A percentile compares a stretch with the other conserved stretches of the same genome.
Conservation (phyloP, 2,113 vertebrate species). For the Crypturellus undulatus region DNA sequence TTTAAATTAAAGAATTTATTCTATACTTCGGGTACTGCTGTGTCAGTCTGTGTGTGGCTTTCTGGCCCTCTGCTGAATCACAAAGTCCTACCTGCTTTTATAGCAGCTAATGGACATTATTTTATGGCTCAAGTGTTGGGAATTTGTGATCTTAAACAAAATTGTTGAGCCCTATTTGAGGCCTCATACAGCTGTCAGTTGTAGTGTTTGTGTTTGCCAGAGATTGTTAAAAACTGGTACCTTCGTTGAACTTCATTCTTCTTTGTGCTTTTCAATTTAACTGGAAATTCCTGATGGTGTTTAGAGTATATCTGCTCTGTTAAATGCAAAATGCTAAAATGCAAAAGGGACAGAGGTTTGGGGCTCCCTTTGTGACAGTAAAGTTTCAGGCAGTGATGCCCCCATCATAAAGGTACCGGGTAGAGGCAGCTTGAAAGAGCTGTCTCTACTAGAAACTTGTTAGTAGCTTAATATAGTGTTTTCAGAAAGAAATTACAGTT, state of each 20-base stretch:
- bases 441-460: not conserved
- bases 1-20: slow-evolving; percentile 18
- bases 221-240: not conserved
- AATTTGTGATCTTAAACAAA: slow-evolving; percentile 56
- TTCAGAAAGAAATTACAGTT: not conserved
- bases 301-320: not conserved
- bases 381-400: not conserved
- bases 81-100: slow-evolving; percentile 55
- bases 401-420: not conserved
- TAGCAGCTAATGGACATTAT: slow-evolving; percentile 53
- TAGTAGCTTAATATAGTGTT: not conserved
- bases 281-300: not conserved
- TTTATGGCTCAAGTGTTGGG: slow-evolving; percentile 39
- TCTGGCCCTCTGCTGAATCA: not conserved
- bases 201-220: slow-evolving; percentile 8
- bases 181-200: not conserved
- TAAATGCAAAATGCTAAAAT: not conserved
- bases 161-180: slow-evolving; percentile 48
- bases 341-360: not conserved
- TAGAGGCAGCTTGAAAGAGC: not conserved
- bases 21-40: not conserved
- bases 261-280: not conserved
- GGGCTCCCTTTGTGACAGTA: not conserved
- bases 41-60: not conserved
- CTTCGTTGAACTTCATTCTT: slow-evolving; percentile 7